A percentile compares a stretch with the other conserved stretches of the same genome.
phyloP scores from a whole-genome alignment of 2,888 invertebrate species.

The Sepiola atlantica region DNA sequence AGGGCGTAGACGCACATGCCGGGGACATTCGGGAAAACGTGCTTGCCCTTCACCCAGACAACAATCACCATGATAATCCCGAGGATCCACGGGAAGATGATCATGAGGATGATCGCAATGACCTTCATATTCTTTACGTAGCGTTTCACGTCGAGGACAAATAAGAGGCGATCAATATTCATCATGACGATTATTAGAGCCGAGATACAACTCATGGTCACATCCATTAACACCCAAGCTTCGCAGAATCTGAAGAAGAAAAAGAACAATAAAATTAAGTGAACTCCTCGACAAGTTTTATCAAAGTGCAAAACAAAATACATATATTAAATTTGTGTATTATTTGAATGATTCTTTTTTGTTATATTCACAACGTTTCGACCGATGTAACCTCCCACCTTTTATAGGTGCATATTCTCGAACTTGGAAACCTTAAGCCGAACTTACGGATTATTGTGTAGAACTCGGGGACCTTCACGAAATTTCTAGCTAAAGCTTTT shows the following conservation, averaged over 20 bases:
- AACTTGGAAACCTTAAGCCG: too few relatives aligned
- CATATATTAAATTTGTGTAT: too few relatives aligned
- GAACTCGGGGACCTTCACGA: too few relatives aligned
- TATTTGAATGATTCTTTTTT: too few relatives aligned
- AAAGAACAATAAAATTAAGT: background rate
- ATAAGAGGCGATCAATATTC: slow-evolving; percentile 38
- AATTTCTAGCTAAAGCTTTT: too few relatives aligned
- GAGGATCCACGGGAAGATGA: slow-evolving; percentile 43
- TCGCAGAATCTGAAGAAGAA: background rate
- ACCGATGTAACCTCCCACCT: too few relatives aligned
- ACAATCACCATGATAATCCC: background rate
- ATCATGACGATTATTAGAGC: slow-evolving; percentile 38
- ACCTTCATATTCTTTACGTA: slow-evolving; percentile 45
- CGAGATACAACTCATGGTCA: slow-evolving; percentile 33
- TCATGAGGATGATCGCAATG: slow-evolving; percentile 44
- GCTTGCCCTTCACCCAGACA: slow-evolving; percentile 38
- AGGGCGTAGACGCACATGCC: slow-evolving; percentile 45
- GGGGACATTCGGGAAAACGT: background rate
- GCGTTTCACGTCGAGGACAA: slow-evolving; percentile 41
- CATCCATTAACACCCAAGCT: slow-evolving; percentile 41
- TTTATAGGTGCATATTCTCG: too few relatives aligned
- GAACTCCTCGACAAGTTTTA: background rate
- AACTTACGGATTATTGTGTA: too few relatives aligned
- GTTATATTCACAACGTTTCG: too few relatives aligned
- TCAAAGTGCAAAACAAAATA: background rate